Evolutionary conservation across 2,888 invertebrate species (phyloP).

Genomic region (Phlogophora meticulosa): DNA sequence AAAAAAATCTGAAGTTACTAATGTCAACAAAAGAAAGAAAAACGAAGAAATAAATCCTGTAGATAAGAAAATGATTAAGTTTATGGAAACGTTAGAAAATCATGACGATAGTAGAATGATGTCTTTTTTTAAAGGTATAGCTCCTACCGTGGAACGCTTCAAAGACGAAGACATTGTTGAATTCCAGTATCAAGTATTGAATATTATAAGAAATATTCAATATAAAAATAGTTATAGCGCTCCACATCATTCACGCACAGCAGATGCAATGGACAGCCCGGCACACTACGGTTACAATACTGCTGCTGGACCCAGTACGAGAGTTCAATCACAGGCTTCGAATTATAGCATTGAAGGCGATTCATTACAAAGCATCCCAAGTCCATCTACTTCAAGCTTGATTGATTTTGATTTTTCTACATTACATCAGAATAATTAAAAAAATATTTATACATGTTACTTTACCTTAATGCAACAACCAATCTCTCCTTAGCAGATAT

Average conservation of each 20-base stretch:
- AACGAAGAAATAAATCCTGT: no score
- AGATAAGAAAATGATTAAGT: constrained; percentile 60
- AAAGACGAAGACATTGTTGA: constrained; percentile 64
- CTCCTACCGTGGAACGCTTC: constrained; percentile 58
- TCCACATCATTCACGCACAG: constrained; percentile 20
- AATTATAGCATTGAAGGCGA: constrained; percentile 41
- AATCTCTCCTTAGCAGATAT: constrained; percentile 17
- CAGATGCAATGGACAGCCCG: neutral
- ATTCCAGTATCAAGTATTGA: constrained; percentile 63
- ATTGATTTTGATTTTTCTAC: constrained; percentile 11
- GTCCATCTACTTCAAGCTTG: neutral
- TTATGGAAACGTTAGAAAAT: constrained; percentile 64
- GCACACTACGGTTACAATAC: constrained; percentile 34
- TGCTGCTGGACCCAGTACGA: constrained; percentile 58
- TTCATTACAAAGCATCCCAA: constrained; percentile 29
- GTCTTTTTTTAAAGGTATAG: constrained; percentile 61
- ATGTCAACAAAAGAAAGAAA: constrained; percentile 16
- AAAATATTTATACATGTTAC: no score
- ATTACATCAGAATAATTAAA: neutral
- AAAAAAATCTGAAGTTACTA: constrained; percentile 10
- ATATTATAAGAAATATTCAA: constrained; percentile 46
- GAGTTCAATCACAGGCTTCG: constrained; percentile 40
- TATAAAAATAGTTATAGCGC: constrained; percentile 45
- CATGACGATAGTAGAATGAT: constrained; percentile 62
- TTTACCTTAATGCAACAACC: constrained; percentile 5